phyloP scores from a whole-genome alignment of 2,888 invertebrate genomes.

The Cephus rjabovi region DNA sequence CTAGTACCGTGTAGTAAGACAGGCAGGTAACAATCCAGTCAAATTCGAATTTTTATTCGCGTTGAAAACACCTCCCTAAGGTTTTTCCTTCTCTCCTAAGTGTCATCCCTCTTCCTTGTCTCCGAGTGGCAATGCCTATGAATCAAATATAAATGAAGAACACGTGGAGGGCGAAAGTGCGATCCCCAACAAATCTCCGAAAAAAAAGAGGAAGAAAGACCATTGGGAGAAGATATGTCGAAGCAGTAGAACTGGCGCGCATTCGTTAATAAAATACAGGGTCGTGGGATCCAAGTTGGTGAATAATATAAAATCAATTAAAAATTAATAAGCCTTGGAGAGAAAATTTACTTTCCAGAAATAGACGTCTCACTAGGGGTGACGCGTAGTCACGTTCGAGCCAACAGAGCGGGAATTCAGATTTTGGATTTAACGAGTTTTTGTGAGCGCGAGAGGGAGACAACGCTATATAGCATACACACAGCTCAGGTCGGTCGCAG shows the following conservation, averaged over 20 bases:
- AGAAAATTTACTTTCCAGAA: neutral
- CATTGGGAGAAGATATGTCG: neutral
- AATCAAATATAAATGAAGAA: neutral
- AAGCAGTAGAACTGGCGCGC: neutral
- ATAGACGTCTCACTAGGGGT: neutral
- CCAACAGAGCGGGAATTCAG: neutral
- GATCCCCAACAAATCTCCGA: neutral
- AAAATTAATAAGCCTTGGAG: neutral
- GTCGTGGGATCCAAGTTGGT: neutral
- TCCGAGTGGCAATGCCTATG: neutral
- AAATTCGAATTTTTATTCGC: neutral
- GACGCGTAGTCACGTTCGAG: neutral
- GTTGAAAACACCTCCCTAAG: neutral
- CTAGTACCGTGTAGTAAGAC: neutral
- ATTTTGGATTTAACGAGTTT: neutral
- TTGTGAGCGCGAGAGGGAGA: neutral
- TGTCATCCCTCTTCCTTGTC: neutral
- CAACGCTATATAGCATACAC: neutral
- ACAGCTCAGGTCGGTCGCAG: neutral
- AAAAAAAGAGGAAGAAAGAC: neutral
- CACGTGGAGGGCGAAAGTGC: neutral
- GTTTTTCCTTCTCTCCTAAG: neutral
- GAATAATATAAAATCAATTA: neutral
- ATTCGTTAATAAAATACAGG: neutral
- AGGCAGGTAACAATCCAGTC: neutral